Conservation (phyloP, 2,888 invertebrate genomes). For the Synanthedon vespiformis region DNA sequence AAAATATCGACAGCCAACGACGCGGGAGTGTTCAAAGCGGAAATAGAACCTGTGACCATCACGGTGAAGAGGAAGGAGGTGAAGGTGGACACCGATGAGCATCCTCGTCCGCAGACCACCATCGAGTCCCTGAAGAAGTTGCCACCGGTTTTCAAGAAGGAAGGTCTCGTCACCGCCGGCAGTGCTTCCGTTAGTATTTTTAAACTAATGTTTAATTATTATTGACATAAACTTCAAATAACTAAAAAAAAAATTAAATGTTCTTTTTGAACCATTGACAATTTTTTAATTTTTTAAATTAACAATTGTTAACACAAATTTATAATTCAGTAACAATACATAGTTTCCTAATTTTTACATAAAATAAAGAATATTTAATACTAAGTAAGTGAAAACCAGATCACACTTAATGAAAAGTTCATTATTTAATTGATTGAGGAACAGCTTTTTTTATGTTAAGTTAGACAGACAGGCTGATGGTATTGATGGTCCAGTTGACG, state of each 20-base stretch:
- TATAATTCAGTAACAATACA: too few species aligned
- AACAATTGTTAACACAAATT: too few species aligned
- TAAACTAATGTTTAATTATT: too few species aligned
- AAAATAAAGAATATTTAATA: not conserved
- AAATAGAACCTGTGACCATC: conserved; percentile 87
- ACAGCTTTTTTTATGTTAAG: too few species aligned
- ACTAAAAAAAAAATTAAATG: not conserved
- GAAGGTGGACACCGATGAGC: conserved; percentile 89
- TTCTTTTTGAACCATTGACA: not conserved
- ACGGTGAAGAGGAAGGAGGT: conserved; percentile 86
- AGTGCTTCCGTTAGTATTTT: conserved; percentile 83
- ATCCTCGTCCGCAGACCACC: conserved; percentile 91
- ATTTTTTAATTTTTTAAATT: not conserved
- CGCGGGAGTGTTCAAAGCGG: conserved; percentile 88
- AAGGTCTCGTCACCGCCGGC: conserved; percentile 94
- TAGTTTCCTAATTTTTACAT: not conserved
- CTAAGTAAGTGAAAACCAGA: too few species aligned
- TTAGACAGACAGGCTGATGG: too few species aligned
- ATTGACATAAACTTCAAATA: too few species aligned
- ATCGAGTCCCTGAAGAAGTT: conserved; percentile 87
- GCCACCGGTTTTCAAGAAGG: conserved; percentile 91
- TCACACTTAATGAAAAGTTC: too few species aligned
- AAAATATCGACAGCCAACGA: conserved; percentile 76
- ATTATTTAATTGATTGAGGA: too few species aligned
- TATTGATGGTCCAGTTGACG: too few species aligned